A percentile compares a stretch with the other conserved stretches of the same genome.
These are phyloP conservation scores for Calliscelio sp. DNA, from an alignment of 2,888 invertebrate species.

Conservation along the genomic window DNA sequence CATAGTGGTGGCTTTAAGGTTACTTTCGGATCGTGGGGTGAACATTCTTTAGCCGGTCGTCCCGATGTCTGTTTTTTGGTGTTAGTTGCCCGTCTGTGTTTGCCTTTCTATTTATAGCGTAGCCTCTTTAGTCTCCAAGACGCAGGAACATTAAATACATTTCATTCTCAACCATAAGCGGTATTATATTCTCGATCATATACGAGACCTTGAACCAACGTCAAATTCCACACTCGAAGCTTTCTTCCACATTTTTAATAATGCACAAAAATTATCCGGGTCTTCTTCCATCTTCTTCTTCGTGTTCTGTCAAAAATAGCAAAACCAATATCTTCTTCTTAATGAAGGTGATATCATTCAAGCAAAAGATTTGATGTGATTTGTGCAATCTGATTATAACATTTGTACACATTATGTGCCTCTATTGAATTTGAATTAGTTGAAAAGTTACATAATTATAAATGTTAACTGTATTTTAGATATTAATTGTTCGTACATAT, in stretches of 20 bases:
- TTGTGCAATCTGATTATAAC: no score
- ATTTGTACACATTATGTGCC: no score
- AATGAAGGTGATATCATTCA: no score
- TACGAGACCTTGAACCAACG: slow-evolving; percentile 56
- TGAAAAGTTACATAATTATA: no score
- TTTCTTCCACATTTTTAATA: slow-evolving; percentile 7
- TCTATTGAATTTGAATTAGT: no score
- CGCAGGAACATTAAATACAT: slow-evolving; percentile 76
- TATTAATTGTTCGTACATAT: no score
- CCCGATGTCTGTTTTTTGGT: slow-evolving; percentile 79
- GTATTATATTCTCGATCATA: slow-evolving; percentile 60
- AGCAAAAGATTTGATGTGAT: no score
- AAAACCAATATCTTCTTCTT: no score
- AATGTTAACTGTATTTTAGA: no score
- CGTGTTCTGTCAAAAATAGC: no score
- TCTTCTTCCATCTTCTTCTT: no score
- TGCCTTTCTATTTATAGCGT: slow-evolving; percentile 78
- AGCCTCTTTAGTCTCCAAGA: slow-evolving; percentile 76
- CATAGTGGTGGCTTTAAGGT: slow-evolving; percentile 73
- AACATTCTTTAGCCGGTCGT: slow-evolving; percentile 81
- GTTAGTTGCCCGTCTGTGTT: slow-evolving; percentile 78
- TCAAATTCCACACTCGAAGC: slow-evolving; percentile 38
- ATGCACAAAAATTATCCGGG: background rate
- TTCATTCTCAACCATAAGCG: slow-evolving; percentile 69
- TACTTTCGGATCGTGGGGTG: slow-evolving; percentile 77